Percentiles rank a stretch among this genome's conserved stretches.
Conservation (phyloP, 2,888 invertebrate species). For the Neria commutata region DNA sequence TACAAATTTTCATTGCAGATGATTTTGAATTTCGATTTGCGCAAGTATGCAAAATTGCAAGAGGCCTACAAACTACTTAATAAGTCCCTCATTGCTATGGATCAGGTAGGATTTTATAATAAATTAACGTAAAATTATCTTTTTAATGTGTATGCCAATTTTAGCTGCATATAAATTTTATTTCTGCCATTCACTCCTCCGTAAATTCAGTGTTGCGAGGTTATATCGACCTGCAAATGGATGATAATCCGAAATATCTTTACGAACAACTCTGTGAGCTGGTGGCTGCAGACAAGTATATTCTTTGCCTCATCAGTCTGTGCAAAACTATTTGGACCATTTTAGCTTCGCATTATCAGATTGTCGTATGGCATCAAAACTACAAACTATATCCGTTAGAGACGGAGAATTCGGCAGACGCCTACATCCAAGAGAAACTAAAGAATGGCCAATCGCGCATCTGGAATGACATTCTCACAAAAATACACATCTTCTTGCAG, state of each 20-base stretch:
- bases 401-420: constrained; percentile 66
- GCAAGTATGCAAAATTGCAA: constrained; percentile 81
- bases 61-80: constrained; percentile 87
- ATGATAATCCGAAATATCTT: constrained; percentile 69
- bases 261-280: constrained; percentile 81
- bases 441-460: constrained; percentile 84
- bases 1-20: constrained; percentile 38
- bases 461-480: constrained; percentile 94
- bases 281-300: constrained; percentile 56
- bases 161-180: constrained; percentile 90
- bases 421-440: constrained; percentile 86
- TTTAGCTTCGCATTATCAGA: constrained; percentile 75
- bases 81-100: constrained; percentile 91
- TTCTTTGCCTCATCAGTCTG: constrained; percentile 79
- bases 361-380: constrained; percentile 61
- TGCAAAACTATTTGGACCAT: constrained; percentile 87
- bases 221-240: constrained; percentile 62
- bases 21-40: constrained; percentile 74
- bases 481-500: constrained; percentile 81
- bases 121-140: background rate
- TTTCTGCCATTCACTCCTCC: constrained; percentile 86
- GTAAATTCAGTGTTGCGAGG: constrained; percentile 68
- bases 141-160: constrained; percentile 6
- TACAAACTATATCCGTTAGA: constrained; percentile 54
- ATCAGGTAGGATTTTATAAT: constrained; percentile 64